Conservation (phyloP, 2,797 vertebrate genomes). For the Diglossa cyanea region DNA sequence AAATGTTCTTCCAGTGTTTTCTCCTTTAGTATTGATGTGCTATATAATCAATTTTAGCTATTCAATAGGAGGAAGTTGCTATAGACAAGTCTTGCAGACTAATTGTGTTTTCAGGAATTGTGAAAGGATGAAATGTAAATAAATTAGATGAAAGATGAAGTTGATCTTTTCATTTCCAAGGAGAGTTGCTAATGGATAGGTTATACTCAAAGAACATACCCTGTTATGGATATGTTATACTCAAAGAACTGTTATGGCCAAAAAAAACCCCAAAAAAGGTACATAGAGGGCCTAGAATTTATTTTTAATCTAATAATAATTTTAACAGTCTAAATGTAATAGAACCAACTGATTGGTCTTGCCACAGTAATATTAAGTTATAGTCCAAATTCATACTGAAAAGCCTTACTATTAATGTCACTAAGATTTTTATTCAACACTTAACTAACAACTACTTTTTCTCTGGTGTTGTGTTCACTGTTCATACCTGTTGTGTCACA, state of each 20-base stretch:
- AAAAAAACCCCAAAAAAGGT: not conserved
- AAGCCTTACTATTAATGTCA: not conserved
- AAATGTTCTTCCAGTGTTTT: not conserved
- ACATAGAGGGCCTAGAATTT: not conserved
- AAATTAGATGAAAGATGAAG: not conserved
- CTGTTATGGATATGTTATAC: not conserved
- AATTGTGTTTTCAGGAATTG: not conserved
- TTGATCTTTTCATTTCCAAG: not conserved
- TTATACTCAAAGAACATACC: not conserved
- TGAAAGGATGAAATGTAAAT: not conserved
- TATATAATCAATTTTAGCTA: not conserved
- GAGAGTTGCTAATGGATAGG: not conserved
- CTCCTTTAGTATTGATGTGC: not conserved
- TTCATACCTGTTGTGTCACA: not conserved
- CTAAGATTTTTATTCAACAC: not conserved
- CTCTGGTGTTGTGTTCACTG: not conserved
- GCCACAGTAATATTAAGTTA: not conserved
- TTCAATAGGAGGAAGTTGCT: not conserved
- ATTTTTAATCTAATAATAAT: not conserved
- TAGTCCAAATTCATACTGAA: not conserved
- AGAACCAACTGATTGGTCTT: not conserved
- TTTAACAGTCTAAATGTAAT: not conserved
- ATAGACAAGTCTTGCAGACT: not conserved
- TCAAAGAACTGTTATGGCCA: accelerated
- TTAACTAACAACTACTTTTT: not conserved